Conservation (phyloP, 37 sponge, comb jelly and placozoan species). For the Geodia barretti region DNA sequence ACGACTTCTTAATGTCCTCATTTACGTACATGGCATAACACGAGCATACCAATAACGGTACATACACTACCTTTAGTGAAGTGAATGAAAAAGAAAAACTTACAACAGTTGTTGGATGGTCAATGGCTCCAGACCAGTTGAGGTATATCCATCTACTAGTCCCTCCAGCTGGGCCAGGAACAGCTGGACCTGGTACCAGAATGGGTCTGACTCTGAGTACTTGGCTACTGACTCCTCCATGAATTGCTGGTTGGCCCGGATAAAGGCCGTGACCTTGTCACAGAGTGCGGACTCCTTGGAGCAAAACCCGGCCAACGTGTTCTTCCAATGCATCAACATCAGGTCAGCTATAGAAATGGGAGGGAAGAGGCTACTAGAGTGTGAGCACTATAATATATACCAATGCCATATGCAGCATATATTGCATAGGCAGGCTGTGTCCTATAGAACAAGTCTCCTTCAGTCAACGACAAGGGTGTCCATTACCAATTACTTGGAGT, state of each 20-base stretch:
- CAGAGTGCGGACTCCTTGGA: conserved; percentile 42
- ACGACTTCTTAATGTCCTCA: no score
- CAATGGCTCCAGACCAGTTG: neutral
- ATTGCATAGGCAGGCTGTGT: no score
- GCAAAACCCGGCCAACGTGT: conserved; percentile 72
- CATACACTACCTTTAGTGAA: no score
- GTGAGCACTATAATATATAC: no score
- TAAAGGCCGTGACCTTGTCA: conserved; percentile 48
- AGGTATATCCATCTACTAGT: conserved; percentile 62
- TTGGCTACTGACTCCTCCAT: conserved; percentile 12
- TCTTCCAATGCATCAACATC: conserved; percentile 75
- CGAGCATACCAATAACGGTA: no score
- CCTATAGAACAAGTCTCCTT: no score
- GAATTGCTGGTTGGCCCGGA: conserved; percentile 48
- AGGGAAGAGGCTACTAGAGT: no score
- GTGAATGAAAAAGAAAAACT: neutral
- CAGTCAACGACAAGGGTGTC: no score
- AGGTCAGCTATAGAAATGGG: conserved; percentile 67
- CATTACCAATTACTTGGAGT: no score
- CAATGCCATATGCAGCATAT: no score
- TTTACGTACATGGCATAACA: no score
- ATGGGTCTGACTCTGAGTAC: conserved; percentile 2
- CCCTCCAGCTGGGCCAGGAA: conserved; percentile 64
- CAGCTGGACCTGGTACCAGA: conserved; percentile 64
- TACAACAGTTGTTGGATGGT: neutral